A percentile compares a stretch with the other conserved stretches of the same genome.
Evolutionary conservation across 2,888 invertebrate species (phyloP).

Genomic region (Desoria tigrina): DNA sequence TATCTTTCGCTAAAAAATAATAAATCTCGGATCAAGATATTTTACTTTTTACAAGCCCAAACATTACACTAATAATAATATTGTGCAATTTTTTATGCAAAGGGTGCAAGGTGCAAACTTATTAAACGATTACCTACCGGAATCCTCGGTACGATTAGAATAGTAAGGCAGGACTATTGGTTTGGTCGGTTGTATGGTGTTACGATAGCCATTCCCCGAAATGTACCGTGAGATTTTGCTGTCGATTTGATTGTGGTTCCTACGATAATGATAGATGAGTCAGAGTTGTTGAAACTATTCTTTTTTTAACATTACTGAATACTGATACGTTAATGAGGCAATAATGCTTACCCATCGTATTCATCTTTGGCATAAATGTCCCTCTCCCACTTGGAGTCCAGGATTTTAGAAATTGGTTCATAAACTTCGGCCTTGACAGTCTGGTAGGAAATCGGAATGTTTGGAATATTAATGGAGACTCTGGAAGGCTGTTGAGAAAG

Average conservation of each 20-base stretch:
- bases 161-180: background rate
- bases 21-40: background rate
- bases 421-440: conserved; percentile 52
- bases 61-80: too few relatives aligned
- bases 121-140: background rate
- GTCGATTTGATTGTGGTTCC: conserved; percentile 48
- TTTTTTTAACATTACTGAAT: background rate
- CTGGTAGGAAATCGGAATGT: conserved; percentile 48
- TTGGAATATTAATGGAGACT: conserved; percentile 48
- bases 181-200: conserved; percentile 1
- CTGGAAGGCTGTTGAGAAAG: conserved; percentile 49
- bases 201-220: conserved; percentile 45
- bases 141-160: background rate
- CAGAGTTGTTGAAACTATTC: too few relatives aligned
- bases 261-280: conserved; percentile 14
- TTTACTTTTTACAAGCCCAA: too few relatives aligned
- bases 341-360: conserved; percentile 51
- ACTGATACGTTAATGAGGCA: conserved; percentile 7
- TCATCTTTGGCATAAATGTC: conserved; percentile 46
- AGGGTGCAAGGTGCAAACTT: too few relatives aligned
- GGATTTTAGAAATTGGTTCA: conserved; percentile 47
- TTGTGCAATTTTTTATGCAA: too few relatives aligned
- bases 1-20: background rate
- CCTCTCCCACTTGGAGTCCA: conserved; percentile 48
- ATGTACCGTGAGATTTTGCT: conserved; percentile 48